These are phyloP conservation scores for Kryphioiulus occultus DNA, from an alignment of 2,888 invertebrate species.

Conservation along the genomic window DNA sequence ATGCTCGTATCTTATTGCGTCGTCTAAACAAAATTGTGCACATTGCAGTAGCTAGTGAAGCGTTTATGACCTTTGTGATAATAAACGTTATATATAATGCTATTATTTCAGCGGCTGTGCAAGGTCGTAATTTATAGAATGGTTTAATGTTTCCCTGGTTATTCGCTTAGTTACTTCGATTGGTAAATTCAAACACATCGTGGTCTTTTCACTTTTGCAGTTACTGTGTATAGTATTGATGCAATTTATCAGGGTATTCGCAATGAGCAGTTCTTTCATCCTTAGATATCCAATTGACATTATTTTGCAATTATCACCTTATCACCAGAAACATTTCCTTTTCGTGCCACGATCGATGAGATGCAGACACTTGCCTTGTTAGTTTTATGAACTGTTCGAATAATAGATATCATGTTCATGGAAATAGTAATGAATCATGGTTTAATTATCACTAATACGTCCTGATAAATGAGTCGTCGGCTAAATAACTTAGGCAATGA, in stretches of 20 bases:
- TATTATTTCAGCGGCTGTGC: neutral
- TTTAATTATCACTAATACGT: neutral
- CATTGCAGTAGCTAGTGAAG: conserved; percentile 21
- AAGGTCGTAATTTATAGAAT: neutral
- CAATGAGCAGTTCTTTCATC: too few species aligned
- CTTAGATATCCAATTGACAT: too few species aligned
- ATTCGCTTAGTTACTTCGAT: neutral
- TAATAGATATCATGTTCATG: too few species aligned
- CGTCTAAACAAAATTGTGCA: neutral
- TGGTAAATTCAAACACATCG: neutral
- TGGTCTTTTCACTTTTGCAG: neutral
- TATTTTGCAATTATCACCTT: too few species aligned
- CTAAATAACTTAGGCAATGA: neutral
- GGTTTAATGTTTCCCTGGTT: neutral
- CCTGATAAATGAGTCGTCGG: neutral
- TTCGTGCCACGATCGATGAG: too few species aligned
- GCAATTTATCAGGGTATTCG: neutral
- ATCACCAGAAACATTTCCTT: too few species aligned
- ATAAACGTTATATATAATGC: neutral
- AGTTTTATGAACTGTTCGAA: too few species aligned
- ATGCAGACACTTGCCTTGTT: too few species aligned
- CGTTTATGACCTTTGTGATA: neutral
- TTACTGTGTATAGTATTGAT: neutral
- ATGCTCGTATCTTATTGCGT: neutral
- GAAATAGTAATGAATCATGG: neutral